phyloP scores from a whole-genome alignment of 2,797 vertebrate species.

The Fratercula arctica region DNA sequence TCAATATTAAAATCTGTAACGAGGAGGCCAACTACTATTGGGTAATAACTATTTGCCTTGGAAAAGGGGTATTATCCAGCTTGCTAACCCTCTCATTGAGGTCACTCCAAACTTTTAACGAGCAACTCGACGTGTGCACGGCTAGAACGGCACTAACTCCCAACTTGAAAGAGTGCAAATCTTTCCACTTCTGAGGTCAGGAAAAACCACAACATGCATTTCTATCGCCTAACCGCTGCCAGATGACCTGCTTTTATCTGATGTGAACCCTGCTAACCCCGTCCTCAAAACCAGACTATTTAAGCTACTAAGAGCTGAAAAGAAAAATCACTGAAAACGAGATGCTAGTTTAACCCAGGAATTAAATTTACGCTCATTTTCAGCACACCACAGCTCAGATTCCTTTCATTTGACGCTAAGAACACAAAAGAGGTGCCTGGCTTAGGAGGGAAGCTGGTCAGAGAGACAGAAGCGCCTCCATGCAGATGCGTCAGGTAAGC shows the following conservation, averaged over 20 bases:
- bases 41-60: slow-evolving; percentile 5
- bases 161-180: background rate
- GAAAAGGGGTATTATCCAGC: background rate
- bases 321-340: background rate
- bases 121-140: background rate
- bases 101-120: background rate
- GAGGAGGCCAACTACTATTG: background rate
- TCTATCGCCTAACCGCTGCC: background rate
- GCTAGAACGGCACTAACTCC: background rate
- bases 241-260: background rate
- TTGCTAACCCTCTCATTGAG: background rate
- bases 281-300: background rate
- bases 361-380: background rate
- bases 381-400: background rate
- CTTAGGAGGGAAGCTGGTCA: background rate
- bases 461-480: background rate
- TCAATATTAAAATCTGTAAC: background rate
- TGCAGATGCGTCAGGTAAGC: background rate
- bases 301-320: background rate
- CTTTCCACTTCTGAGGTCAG: slow-evolving; percentile 40
- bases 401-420: background rate
- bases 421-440: background rate
- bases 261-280: background rate
- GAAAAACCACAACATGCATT: slow-evolving; percentile 10
- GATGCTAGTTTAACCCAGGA: background rate